Percentiles rank a stretch among this genome's conserved stretches.
Evolutionary conservation across 1,140 invertebrate genomes (phyloP).

Genomic region (Drosophila chauvacae): DNA sequence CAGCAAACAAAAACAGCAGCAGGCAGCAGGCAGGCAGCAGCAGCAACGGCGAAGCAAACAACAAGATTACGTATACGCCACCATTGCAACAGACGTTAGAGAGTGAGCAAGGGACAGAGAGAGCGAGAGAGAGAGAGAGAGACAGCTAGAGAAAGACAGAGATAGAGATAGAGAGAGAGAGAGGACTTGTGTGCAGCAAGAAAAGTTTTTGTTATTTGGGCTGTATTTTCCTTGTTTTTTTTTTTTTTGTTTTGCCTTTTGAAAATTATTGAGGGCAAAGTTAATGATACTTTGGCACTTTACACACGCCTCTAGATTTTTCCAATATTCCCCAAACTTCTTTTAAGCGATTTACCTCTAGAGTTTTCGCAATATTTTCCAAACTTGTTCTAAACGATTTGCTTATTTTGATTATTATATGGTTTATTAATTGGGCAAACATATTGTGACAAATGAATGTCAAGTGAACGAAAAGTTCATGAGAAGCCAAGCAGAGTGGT

Average conservation of each 20-base stretch:
- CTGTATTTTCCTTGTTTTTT: background rate
- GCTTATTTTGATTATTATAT: background rate
- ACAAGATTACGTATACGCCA: constrained; percentile 80
- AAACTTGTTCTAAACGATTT: background rate
- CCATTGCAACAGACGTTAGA: constrained; percentile 60
- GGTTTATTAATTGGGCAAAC: constrained; percentile 25
- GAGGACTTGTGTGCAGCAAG: constrained; percentile 21
- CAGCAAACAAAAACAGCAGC: constrained; percentile 26
- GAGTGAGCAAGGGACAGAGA: background rate
- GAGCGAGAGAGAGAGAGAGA: background rate
- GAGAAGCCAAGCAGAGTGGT: constrained; percentile 18
- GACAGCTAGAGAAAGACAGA: background rate
- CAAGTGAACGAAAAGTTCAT: constrained; percentile 61
- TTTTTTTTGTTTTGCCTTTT: background rate
- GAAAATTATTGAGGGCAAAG: constrained; percentile 41
- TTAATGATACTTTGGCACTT: constrained; percentile 16
- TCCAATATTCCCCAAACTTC: background rate
- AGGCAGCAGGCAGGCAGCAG: constrained; percentile 2
- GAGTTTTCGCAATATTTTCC: background rate
- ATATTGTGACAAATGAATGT: constrained; percentile 52
- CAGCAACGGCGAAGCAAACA: constrained; percentile 44
- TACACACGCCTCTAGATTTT: constrained; percentile 11
- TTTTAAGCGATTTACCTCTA: background rate
- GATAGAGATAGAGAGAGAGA: background rate
- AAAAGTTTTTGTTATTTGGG: constrained; percentile 23